Conservation (phyloP, 2,888 invertebrate species). For the Pogonocherus hispidulus region DNA sequence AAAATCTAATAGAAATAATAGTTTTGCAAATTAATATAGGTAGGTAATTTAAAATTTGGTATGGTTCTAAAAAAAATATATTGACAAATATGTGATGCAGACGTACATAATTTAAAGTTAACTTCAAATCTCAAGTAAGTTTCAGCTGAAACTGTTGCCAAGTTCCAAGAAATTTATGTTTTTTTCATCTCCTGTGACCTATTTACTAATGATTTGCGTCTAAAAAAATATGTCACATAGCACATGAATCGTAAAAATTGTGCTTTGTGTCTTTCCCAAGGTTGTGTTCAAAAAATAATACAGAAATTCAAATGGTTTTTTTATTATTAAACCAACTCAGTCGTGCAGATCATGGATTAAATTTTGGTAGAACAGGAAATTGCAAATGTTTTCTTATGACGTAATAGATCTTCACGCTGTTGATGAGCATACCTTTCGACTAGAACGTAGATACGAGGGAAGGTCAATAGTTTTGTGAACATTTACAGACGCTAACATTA, state of each 20-base stretch:
- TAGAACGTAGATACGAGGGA: not conserved
- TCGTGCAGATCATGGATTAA: not conserved
- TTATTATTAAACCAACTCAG: not conserved
- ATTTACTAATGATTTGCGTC: conserved; percentile 1
- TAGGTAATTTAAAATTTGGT: too few relatives aligned
- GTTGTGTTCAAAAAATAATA: conserved; percentile 1
- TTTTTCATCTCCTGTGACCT: conserved; percentile 6
- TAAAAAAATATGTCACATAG: conserved; percentile 6
- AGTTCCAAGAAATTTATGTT: conserved; percentile 7
- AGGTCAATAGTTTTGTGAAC: not conserved
- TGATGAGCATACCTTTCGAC: not conserved
- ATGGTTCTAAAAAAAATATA: not conserved
- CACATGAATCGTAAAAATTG: conserved; percentile 7
- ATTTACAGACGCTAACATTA: too few relatives aligned
- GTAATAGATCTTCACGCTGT: not conserved
- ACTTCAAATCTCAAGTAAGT: not conserved
- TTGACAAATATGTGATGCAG: not conserved
- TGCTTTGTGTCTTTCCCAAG: not conserved
- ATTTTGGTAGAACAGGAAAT: conserved; percentile 9
- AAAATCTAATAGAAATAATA: too few relatives aligned
- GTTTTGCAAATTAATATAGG: too few relatives aligned
- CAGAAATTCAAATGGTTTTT: not conserved
- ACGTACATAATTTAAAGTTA: not conserved
- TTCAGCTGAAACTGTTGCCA: not conserved
- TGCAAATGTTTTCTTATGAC: conserved; percentile 14